Percentiles rank a stretch among this genome's conserved stretches.
Evolutionary conservation across 2,888 invertebrate genomes (phyloP).

Genomic region (Agelastica alni): DNA sequence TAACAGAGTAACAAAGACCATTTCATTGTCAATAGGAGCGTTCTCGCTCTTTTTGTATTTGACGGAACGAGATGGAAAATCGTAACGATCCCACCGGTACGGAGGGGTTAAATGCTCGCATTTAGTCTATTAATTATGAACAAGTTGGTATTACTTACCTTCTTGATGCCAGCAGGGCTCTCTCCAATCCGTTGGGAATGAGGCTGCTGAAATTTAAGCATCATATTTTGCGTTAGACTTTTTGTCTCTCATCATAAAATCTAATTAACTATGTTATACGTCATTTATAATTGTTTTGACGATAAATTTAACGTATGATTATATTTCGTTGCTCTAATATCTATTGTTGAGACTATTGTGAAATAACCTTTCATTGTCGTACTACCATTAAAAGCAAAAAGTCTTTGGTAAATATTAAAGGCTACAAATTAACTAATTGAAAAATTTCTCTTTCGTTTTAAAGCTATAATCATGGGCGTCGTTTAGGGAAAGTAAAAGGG

Average conservation of each 20-base stretch:
- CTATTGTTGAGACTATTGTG: too few relatives aligned
- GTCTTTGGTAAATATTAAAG: too few relatives aligned
- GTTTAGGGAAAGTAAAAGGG: too few relatives aligned
- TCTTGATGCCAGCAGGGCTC: slow-evolving; percentile 58
- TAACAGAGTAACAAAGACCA: slow-evolving; percentile 33
- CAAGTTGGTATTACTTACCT: slow-evolving; percentile 54
- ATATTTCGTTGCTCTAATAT: too few relatives aligned
- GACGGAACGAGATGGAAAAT: slow-evolving; percentile 13
- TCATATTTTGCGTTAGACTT: slow-evolving; percentile 29
- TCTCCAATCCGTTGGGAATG: slow-evolving; percentile 56
- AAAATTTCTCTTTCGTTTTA: too few relatives aligned
- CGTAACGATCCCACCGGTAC: slow-evolving; percentile 16
- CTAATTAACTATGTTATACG: slow-evolving; percentile 16
- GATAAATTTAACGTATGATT: too few relatives aligned
- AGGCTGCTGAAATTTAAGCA: slow-evolving; percentile 47
- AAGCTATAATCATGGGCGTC: too few relatives aligned
- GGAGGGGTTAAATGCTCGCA: slow-evolving; percentile 53
- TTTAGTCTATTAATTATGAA: slow-evolving; percentile 54
- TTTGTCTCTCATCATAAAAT: not conserved
- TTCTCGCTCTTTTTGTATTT: slow-evolving; percentile 6
- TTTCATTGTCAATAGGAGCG: slow-evolving; percentile 25
- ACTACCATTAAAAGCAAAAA: too few relatives aligned
- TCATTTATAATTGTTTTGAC: too few relatives aligned
- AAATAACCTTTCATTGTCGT: too few relatives aligned
- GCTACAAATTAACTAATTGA: too few relatives aligned